phyloP scores from a whole-genome alignment of 2,888 invertebrate species.

The Sylvicola cinctus region DNA sequence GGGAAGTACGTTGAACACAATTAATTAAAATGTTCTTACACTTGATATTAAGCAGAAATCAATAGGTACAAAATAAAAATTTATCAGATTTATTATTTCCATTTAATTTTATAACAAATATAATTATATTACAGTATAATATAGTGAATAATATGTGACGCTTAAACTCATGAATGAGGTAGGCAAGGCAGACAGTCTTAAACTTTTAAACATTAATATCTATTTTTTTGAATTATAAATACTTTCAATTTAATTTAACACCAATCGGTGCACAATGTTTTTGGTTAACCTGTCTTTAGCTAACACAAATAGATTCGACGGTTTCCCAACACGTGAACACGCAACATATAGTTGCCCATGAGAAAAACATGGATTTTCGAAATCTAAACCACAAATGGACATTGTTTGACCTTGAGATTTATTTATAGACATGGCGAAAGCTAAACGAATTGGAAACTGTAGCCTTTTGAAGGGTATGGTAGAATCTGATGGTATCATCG shows the following conservation, averaged over 20 bases:
- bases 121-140: too few species aligned
- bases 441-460: conserved; percentile 13
- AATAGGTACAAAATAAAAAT: too few species aligned
- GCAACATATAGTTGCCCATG: conserved; percentile 16
- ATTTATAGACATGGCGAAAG: conserved; percentile 14
- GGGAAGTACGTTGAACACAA: too few species aligned
- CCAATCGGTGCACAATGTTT: conserved; percentile 3
- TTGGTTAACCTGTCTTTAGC: conserved; percentile 2
- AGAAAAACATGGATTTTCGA: conserved; percentile 11
- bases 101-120: too few species aligned
- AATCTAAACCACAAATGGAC: conserved; percentile 11
- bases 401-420: conserved; percentile 14
- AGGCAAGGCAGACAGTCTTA: too few species aligned
- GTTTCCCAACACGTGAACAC: conserved; percentile 9
- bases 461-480: conserved; percentile 13
- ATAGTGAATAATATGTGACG: too few species aligned
- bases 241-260: not conserved
- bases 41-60: too few species aligned
- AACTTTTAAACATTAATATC: too few species aligned
- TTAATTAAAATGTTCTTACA: too few species aligned
- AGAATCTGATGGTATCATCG: conserved; percentile 13
- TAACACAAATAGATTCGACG: not conserved
- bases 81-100: too few species aligned
- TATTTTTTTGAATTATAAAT: not conserved
- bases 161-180: too few species aligned